Percentiles rank a stretch among this genome's conserved stretches.
These are phyloP conservation scores for Saccostrea glomerata DNA, from an alignment of 1,140 invertebrate species.

Conservation along the genomic window DNA sequence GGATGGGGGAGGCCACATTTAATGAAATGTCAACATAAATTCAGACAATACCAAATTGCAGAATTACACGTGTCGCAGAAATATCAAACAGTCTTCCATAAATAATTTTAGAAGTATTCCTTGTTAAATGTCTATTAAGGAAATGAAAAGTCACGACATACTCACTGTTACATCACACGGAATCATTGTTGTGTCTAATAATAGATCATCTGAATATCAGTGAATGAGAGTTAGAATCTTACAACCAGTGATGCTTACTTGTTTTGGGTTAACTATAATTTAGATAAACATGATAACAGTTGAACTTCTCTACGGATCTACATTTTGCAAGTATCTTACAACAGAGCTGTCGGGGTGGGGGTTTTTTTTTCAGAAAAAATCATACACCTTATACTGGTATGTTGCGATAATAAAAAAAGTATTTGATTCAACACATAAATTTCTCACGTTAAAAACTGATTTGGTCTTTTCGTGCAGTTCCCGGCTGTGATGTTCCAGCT, in stretches of 20 bases:
- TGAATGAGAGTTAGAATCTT: neutral
- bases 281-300: no score
- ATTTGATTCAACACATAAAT: no score
- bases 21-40: neutral
- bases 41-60: slow-evolving; percentile 22
- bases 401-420: no score
- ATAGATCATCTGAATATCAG: slow-evolving; percentile 17
- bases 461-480: slow-evolving; percentile 31
- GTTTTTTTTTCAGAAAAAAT: no score
- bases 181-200: neutral
- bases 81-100: neutral
- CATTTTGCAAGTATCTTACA: no score
- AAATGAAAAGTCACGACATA: slow-evolving; percentile 15
- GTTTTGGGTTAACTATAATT: no score
- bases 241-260: no score
- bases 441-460: no score
- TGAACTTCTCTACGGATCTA: no score
- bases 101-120: slow-evolving; percentile 32
- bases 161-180: neutral
- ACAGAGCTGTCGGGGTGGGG: no score
- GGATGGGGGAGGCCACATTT: slow-evolving; percentile 26
- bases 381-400: no score
- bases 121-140: neutral
- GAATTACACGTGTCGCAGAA: neutral
- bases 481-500: slow-evolving; percentile 62